A percentile compares a stretch with the other conserved stretches of the same genome.
Evolutionary conservation across 2,888 invertebrate genomes (phyloP).

Genomic region (Gonocerus acuteangulatus): DNA sequence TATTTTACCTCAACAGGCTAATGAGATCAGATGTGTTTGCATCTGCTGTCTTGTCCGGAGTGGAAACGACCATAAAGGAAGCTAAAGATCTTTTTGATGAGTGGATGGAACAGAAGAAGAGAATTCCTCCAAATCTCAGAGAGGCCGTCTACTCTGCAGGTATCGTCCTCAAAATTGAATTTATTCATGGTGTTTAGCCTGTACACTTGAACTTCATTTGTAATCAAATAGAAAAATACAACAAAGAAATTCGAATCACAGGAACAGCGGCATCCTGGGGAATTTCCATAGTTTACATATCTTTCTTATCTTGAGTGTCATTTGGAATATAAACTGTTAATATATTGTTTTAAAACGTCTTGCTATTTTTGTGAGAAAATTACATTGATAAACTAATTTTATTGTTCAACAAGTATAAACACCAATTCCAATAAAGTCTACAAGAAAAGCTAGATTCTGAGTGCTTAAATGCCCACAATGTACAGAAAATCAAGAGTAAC

Average conservation of each 20-base stretch:
- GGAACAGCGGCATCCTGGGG: background rate
- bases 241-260: background rate
- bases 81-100: conserved; percentile 61
- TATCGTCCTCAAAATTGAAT: conserved; percentile 32
- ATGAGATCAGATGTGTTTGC: conserved; percentile 63
- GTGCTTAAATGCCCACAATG: too few relatives aligned
- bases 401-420: too few relatives aligned
- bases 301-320: too few relatives aligned
- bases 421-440: too few relatives aligned
- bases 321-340: too few relatives aligned
- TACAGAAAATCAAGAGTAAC: too few relatives aligned
- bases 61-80: conserved; percentile 59
- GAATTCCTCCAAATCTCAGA: conserved; percentile 66
- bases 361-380: too few relatives aligned
- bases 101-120: conserved; percentile 60
- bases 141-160: conserved; percentile 58
- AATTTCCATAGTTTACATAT: background rate
- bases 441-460: too few relatives aligned
- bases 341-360: too few relatives aligned
- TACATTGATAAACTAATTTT: too few relatives aligned
- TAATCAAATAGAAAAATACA: background rate
- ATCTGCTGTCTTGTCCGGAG: conserved; percentile 63
- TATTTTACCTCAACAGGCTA: too few relatives aligned
- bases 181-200: background rate
- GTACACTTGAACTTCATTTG: background rate